phyloP scores from a whole-genome alignment of 2,113 vertebrate genomes.

The Sterna hirundo region DNA sequence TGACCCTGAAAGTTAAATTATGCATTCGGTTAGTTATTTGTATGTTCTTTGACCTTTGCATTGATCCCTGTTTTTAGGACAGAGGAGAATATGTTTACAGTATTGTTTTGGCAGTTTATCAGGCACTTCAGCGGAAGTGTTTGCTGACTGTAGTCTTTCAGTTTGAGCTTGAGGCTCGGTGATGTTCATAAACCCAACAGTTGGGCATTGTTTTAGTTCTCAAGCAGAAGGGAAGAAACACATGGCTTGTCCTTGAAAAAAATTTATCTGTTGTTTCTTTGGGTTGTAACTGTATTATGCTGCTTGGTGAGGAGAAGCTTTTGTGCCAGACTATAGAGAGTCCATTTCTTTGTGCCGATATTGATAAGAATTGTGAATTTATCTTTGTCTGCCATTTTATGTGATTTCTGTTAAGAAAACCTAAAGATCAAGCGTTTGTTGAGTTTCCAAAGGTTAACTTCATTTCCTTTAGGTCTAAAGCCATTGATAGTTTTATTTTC shows the following conservation, averaged over 20 bases:
- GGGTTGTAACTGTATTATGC: neutral
- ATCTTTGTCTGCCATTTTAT: neutral
- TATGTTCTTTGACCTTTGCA: neutral
- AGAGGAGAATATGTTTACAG: neutral
- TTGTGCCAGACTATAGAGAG: neutral
- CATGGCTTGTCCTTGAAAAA: neutral
- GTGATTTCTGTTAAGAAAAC: neutral
- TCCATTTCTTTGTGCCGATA: neutral
- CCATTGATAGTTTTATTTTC: neutral
- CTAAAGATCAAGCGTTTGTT: neutral
- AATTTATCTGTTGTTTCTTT: neutral
- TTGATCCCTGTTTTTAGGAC: neutral
- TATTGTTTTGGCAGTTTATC: neutral
- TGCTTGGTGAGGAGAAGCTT: neutral
- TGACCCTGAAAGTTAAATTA: neutral
- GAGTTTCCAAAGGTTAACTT: neutral
- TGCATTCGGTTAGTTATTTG: neutral
- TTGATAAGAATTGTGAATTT: neutral
- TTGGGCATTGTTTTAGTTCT: neutral
- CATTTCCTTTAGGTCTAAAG: neutral
- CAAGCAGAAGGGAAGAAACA: neutral
- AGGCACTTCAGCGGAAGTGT: neutral
- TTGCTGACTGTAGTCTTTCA: neutral
- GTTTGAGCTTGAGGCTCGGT: neutral
- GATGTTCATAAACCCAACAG: neutral